phyloP scores from a whole-genome alignment of 2,797 vertebrate genomes.

The Anas capensis region DNA sequence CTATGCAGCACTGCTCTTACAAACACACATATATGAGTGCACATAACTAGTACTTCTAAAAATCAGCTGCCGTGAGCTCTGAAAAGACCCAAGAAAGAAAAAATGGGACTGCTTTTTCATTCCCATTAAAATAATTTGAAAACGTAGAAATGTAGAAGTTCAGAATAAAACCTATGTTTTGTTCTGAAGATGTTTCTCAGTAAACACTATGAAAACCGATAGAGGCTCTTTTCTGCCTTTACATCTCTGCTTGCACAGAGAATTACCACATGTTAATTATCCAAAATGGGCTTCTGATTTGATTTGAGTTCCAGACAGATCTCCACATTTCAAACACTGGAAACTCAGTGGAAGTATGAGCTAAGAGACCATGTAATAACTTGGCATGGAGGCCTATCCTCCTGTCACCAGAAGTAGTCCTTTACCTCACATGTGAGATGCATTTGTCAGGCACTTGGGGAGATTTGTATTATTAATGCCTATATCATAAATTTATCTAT shows the following conservation, averaged over 20 bases:
- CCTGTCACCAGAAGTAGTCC: background rate
- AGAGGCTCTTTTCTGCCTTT: background rate
- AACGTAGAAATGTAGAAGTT: background rate
- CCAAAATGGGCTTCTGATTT: constrained; percentile 42
- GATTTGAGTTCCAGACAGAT: constrained; percentile 43
- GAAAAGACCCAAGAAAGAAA: background rate
- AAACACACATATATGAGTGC: background rate
- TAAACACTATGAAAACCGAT: background rate
- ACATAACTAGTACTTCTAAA: background rate
- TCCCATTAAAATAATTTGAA: background rate
- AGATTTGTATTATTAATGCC: constrained; percentile 5
- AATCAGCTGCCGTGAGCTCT: background rate
- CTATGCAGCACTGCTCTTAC: background rate
- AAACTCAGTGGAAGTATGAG: background rate
- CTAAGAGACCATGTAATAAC: constrained; percentile 55
- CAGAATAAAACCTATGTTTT: background rate
- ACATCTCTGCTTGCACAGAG: background rate
- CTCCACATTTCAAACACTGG: constrained; percentile 30
- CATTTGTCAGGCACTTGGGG: background rate
- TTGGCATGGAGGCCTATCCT: constrained; percentile 37
- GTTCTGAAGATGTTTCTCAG: background rate
- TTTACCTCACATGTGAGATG: constrained; percentile 18
- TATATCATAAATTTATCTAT: background rate
- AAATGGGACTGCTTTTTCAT: background rate
- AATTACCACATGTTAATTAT: constrained; percentile 42